Conservation (phyloP, 2,113 vertebrate species). For the Amphilophus citrinellus region DNA sequence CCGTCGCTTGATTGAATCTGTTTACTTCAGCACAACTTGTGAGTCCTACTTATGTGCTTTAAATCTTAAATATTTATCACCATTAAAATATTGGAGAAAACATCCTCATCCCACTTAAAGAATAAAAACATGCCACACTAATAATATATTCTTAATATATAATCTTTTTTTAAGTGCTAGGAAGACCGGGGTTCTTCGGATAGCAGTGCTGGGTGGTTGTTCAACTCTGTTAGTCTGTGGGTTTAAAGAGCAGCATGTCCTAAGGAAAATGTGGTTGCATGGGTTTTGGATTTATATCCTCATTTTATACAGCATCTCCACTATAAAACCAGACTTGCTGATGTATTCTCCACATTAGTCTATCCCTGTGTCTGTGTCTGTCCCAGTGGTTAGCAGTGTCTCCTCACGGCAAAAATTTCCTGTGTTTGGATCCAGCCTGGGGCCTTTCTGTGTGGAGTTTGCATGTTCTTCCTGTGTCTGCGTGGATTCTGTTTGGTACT, state of each 20-base stretch:
- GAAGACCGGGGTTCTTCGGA: neutral
- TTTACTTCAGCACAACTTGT: neutral
- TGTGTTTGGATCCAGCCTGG: no score
- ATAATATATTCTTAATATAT: neutral
- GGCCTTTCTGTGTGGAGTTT: no score
- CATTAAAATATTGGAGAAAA: neutral
- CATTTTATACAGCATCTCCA: neutral
- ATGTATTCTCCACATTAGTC: neutral
- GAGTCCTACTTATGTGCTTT: neutral
- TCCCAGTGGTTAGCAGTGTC: no score
- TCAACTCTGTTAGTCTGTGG: conserved; percentile 6
- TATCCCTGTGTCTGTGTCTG: no score
- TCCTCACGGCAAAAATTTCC: no score
- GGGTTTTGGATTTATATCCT: neutral
- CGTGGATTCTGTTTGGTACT: no score
- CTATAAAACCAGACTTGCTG: neutral
- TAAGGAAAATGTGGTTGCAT: neutral
- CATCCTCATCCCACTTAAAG: neutral
- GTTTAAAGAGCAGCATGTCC: neutral
- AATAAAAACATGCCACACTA: conserved; percentile 27
- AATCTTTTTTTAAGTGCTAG: conserved; percentile 7
- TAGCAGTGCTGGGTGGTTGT: conserved; percentile 21
- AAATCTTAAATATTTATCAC: neutral
- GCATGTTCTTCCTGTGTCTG: no score
- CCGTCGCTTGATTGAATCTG: neutral